phyloP scores from a whole-genome alignment of 2,797 vertebrate species.

The Pantherophis vulpinus region DNA sequence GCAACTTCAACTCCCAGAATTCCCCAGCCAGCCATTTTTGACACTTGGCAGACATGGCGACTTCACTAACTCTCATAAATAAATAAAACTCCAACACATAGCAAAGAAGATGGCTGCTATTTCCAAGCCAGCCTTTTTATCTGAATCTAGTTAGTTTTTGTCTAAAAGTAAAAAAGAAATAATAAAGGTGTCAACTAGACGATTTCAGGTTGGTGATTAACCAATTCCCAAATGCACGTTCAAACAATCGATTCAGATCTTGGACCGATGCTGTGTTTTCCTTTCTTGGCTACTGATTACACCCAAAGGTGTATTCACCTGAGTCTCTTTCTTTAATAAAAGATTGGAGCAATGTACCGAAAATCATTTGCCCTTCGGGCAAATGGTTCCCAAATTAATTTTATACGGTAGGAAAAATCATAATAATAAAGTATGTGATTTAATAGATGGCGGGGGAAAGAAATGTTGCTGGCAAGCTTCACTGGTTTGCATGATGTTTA shows the following conservation, averaged over 20 bases:
- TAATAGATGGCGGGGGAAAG: neutral
- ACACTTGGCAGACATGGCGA: neutral
- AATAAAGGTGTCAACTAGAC: neutral
- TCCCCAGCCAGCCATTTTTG: neutral
- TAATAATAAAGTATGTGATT: slow-evolving; percentile 25
- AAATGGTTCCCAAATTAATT: slow-evolving; percentile 34
- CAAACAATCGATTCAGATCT: neutral
- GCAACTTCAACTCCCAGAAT: neutral
- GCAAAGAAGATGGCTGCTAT: neutral
- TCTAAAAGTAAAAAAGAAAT: neutral
- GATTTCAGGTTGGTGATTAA: neutral
- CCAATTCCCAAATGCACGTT: neutral
- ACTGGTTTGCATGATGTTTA: slow-evolving; percentile 25
- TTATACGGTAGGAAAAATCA: neutral
- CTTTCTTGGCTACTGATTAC: neutral
- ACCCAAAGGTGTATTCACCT: slow-evolving; percentile 3
- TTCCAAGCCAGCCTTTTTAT: neutral
- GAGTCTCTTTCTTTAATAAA: slow-evolving; percentile 47
- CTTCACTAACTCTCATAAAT: neutral
- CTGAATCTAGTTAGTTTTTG: neutral
- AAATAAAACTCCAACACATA: neutral
- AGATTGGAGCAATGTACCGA: slow-evolving; percentile 12
- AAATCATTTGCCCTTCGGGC: slow-evolving; percentile 39
- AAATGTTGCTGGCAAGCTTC: slow-evolving; percentile 47
- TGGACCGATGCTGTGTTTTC: neutral